Evolutionary conservation across 2,888 invertebrate genomes (phyloP).

Genomic region (Dione juno): DNA sequence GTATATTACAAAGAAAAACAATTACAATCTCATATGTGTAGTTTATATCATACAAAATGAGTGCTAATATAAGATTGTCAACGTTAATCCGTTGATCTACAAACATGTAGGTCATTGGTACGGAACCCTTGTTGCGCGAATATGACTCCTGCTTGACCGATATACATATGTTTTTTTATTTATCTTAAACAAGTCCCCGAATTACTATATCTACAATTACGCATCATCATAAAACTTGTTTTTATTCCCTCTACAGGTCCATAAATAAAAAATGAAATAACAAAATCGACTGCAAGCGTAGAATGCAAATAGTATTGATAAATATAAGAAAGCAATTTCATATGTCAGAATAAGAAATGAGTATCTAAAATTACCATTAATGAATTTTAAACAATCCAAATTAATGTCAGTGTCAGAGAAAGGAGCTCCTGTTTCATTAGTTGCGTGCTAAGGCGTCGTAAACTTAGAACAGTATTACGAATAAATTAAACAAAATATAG

Average conservation of each 20-base stretch:
- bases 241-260: neutral
- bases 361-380: slow-evolving; percentile 45
- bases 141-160: too few relatives aligned
- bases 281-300: slow-evolving; percentile 12
- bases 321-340: slow-evolving; percentile 31
- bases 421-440: slow-evolving; percentile 46
- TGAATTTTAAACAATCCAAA: slow-evolving; percentile 49
- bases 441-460: slow-evolving; percentile 54
- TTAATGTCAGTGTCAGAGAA: slow-evolving; percentile 42
- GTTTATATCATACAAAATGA: too few relatives aligned
- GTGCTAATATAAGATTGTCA: too few relatives aligned
- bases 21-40: too few relatives aligned
- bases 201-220: neutral
- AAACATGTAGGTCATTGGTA: too few relatives aligned
- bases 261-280: slow-evolving; percentile 8
- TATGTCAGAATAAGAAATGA: slow-evolving; percentile 37
- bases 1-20: too few relatives aligned
- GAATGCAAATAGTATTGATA: slow-evolving; percentile 24
- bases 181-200: too few relatives aligned
- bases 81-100: too few relatives aligned
- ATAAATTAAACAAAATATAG: slow-evolving; percentile 5
- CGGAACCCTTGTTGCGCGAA: too few relatives aligned
- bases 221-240: neutral
- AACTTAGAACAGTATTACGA: slow-evolving; percentile 49
- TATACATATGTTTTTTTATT: too few relatives aligned